These are phyloP conservation scores for Forbesichthys agassizii DNA, from an alignment of 2,113 vertebrate species.

Conservation along the genomic window DNA sequence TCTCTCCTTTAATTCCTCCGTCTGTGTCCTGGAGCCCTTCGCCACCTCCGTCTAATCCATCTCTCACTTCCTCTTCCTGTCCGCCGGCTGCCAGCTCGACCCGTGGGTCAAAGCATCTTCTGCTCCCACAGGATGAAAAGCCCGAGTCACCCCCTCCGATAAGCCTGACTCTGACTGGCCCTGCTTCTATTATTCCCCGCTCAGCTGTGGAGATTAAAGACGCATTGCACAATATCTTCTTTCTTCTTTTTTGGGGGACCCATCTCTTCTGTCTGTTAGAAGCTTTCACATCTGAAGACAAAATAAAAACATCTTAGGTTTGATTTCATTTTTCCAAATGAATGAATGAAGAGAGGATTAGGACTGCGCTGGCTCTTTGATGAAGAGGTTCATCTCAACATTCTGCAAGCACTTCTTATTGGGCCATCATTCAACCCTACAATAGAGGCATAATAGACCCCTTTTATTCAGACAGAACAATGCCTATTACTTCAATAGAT, in stretches of 20 bases:
- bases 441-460: no score
- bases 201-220: not conserved
- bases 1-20: constrained; percentile 56
- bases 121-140: constrained; percentile 28
- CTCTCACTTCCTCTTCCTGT: constrained; percentile 47
- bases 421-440: no score
- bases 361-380: no score
- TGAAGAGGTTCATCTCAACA: no score
- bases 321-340: not conserved
- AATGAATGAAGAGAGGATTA: not conserved
- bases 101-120: constrained; percentile 41
- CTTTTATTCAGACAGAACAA: no score
- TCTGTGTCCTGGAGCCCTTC: constrained; percentile 45
- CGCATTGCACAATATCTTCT: not conserved
- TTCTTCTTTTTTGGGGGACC: not conserved
- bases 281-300: not conserved
- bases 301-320: not conserved
- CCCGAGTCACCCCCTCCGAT: constrained; percentile 30
- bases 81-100: constrained; percentile 40
- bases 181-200: constrained; percentile 27
- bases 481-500: no score
- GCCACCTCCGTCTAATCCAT: constrained; percentile 48
- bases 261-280: not conserved
- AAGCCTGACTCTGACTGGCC: constrained; percentile 7
- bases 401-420: no score